Percentiles rank a stretch among this genome's conserved stretches.
These are phyloP conservation scores for Trialeurodes vaporariorum DNA, from an alignment of 1,140 invertebrate genomes.

Conservation along the genomic window DNA sequence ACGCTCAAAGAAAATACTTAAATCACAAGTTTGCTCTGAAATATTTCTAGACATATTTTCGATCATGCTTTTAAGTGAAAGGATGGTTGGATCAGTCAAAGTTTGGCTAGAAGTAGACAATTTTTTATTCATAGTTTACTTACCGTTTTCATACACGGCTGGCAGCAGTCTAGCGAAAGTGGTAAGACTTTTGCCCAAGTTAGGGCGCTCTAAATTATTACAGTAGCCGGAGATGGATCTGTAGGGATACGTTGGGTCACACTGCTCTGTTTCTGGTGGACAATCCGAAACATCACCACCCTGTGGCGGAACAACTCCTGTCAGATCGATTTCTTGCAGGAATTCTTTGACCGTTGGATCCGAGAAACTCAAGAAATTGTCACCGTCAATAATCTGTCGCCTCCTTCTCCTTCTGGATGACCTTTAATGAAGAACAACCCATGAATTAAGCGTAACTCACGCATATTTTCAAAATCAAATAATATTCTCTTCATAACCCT, in stretches of 20 bases:
- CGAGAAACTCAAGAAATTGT: slow-evolving; percentile 45
- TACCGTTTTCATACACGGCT: slow-evolving; percentile 78
- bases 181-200: slow-evolving; percentile 69
- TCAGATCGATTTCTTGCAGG: slow-evolving; percentile 56
- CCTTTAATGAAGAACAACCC: no score
- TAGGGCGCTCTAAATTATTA: slow-evolving; percentile 80
- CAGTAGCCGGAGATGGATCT: slow-evolving; percentile 76
- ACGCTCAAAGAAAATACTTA: no score
- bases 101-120: neutral
- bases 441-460: no score
- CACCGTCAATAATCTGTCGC: slow-evolving; percentile 55
- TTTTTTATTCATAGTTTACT: slow-evolving; percentile 15
- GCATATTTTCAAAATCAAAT: no score
- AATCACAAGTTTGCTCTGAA: no score
- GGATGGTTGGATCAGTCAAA: neutral
- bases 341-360: slow-evolving; percentile 24
- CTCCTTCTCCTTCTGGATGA: slow-evolving; percentile 35
- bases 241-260: slow-evolving; percentile 69
- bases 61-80: no score
- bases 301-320: slow-evolving; percentile 39
- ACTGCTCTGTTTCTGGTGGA: slow-evolving; percentile 42
- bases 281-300: slow-evolving; percentile 43
- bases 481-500: no score
- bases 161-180: slow-evolving; percentile 76
- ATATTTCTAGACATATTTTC: no score